A percentile compares a stretch with the other conserved stretches of the same genome.
These are phyloP conservation scores for Pachyramphus minor DNA, from an alignment of 2,113 vertebrate genomes.

Conservation along the genomic window DNA sequence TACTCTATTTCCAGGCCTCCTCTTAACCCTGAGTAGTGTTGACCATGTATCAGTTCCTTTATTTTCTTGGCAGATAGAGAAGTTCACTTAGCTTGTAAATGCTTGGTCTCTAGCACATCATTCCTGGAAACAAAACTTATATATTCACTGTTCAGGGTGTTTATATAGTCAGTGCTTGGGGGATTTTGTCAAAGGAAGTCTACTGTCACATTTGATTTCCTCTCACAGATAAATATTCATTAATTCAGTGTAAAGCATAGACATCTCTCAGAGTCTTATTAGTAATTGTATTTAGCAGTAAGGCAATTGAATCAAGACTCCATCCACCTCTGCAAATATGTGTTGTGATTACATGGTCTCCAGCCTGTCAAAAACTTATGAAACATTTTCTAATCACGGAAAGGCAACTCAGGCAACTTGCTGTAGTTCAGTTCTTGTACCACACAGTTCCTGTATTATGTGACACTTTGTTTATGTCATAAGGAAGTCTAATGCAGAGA, in stretches of 20 bases:
- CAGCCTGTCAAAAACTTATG: not conserved
- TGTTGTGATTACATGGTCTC: conserved; percentile 1
- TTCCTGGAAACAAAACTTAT: not conserved
- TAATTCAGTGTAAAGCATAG: not conserved
- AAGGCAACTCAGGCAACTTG: not conserved
- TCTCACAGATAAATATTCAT: not conserved
- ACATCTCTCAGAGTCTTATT: not conserved
- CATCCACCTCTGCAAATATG: conserved; percentile 6
- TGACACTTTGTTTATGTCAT: not conserved
- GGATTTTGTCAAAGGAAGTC: not conserved
- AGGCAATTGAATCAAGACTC: not conserved
- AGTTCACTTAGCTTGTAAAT: not conserved
- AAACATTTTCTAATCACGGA: not conserved
- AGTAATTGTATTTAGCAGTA: conserved; percentile 9
- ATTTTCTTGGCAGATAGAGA: not conserved
- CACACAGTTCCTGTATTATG: not conserved
- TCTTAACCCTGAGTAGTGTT: not conserved
- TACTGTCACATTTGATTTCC: not conserved
- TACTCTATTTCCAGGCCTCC: not conserved
- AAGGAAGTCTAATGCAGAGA: not conserved
- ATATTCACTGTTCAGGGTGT: not conserved
- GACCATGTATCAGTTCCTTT: not conserved
- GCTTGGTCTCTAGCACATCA: not conserved
- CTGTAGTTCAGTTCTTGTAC: not conserved
- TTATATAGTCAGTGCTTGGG: not conserved